Base-by-base conservation (phyloP, 64 coral and sea anemone genomes). In the Platygyra sinensis region DNA sequence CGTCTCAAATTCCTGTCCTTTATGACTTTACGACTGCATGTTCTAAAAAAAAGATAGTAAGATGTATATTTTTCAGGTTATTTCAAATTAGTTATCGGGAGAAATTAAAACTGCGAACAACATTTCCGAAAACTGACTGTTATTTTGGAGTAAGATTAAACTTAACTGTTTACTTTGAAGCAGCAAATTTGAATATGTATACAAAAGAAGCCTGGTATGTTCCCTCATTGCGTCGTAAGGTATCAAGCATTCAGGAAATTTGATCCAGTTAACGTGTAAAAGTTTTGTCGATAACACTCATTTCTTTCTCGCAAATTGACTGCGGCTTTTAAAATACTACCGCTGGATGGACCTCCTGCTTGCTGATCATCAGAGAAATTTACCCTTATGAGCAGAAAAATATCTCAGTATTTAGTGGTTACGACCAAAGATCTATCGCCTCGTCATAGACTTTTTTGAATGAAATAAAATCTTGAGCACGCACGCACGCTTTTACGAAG, bases 301-400 rank as follows among this genome's bases (percentile, higher is more conserved):
- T 85, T 46, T 50, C 71, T 69, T 72, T 85, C 10, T 51, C 20
- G 32, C 4, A 71, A 85, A 85, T 71, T 85, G 67, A 14, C 63
- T 85, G 81, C 5, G 81, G 81, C 39, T 85, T 85, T 81, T 85
- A 15, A 85, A 85, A 85, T 85, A 71, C 62, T 52, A 7, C 16
- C 61, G 52, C 22, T 20, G 22, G 38, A 71, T 28, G 6, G 81
- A 64, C 63, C 81, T 85, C 81, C 81, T 85, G 81, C 81, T 39
- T 71, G 63, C 5, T 67, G 42, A 22, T 71, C 42, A 71, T 71
- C 81, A 63, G 31, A 42, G 80, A 83, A 65, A 83, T 83, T 65
- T 83, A 36, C 27, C 32, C 81, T 50, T 83, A 42, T 67, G 24
- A 67, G 63, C 69, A 14, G 38, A 72, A 85, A n/a, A 69, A 51